Conservation (phyloP, 2,888 invertebrate genomes). For the Panorpa germanica region DNA sequence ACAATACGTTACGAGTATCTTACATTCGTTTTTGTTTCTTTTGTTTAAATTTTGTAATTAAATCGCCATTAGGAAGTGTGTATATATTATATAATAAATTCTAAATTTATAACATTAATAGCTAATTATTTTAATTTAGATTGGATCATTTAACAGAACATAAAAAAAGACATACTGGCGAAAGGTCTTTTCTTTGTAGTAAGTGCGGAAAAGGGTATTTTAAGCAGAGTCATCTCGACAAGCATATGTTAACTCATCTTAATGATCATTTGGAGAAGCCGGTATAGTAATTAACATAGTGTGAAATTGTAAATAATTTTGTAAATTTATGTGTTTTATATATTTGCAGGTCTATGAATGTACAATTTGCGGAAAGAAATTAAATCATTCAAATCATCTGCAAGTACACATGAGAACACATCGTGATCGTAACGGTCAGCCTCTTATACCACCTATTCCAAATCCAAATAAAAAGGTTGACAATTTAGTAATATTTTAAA, state of each 20-base stretch:
- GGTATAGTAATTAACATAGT: background rate
- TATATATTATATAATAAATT: too few relatives aligned
- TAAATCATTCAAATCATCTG: constrained; percentile 14
- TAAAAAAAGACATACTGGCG: constrained; percentile 12
- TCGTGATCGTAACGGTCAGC: constrained; percentile 11
- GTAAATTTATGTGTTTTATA: background rate
- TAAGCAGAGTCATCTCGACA: constrained; percentile 13
- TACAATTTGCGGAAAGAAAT: constrained; percentile 14
- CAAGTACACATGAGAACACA: constrained; percentile 15
- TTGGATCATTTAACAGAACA: constrained; percentile 9
- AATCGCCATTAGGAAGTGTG: too few relatives aligned
- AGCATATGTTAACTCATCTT: constrained; percentile 13
- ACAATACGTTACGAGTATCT: too few relatives aligned
- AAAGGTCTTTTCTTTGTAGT: constrained; percentile 14
- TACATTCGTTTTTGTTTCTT: background rate
- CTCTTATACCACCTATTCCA: constrained; percentile 5
- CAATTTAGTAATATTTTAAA: constrained; percentile 2
- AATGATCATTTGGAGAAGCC: constrained; percentile 10
- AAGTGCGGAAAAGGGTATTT: constrained; percentile 15
- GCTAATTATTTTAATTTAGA: constrained; percentile 8
- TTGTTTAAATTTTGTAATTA: too few relatives aligned
- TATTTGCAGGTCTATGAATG: constrained; percentile 13
- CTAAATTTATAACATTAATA: constrained; percentile 3
- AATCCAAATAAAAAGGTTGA: constrained; percentile 11
- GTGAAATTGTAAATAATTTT: constrained; percentile 5